phyloP scores from a whole-genome alignment of 2,797 vertebrate genomes.

The Semotilus atromaculatus region DNA sequence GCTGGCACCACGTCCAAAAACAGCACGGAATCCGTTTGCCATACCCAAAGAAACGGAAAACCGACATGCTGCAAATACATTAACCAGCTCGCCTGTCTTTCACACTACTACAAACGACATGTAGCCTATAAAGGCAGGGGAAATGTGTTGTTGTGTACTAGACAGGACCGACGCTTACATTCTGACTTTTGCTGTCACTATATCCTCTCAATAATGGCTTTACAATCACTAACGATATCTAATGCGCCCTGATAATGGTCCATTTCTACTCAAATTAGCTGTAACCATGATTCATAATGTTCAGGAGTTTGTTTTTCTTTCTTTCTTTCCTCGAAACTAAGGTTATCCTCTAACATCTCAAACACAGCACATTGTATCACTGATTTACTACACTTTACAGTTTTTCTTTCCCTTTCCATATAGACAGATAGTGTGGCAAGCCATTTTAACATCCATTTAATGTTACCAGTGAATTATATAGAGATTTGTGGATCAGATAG shows the following conservation, averaged over 20 bases:
- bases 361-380: neutral
- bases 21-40: constrained; percentile 66
- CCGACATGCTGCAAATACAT: constrained; percentile 68
- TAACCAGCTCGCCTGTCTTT: constrained; percentile 51
- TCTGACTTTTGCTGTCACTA: neutral
- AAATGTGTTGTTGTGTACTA: constrained; percentile 30
- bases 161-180: neutral
- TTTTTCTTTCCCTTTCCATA: neutral
- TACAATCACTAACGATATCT: constrained; percentile 18
- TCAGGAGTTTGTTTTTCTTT: neutral
- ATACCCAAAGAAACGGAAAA: constrained; percentile 67
- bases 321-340: neutral
- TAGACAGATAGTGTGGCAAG: neutral
- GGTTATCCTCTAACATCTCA: neutral
- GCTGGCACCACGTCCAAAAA: constrained; percentile 65
- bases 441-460: neutral
- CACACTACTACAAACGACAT: constrained; percentile 11
- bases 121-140: neutral
- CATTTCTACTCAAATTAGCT: constrained; percentile 9
- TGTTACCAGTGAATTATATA: neutral
- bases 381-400: neutral
- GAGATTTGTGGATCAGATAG: neutral
- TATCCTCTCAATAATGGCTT: neutral
- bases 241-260: neutral
- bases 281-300: neutral